A percentile compares a stretch with the other conserved stretches of the same genome.
These are phyloP conservation scores for Pemphredon lugubris DNA, from an alignment of 2,888 invertebrate species.

Conservation along the genomic window DNA sequence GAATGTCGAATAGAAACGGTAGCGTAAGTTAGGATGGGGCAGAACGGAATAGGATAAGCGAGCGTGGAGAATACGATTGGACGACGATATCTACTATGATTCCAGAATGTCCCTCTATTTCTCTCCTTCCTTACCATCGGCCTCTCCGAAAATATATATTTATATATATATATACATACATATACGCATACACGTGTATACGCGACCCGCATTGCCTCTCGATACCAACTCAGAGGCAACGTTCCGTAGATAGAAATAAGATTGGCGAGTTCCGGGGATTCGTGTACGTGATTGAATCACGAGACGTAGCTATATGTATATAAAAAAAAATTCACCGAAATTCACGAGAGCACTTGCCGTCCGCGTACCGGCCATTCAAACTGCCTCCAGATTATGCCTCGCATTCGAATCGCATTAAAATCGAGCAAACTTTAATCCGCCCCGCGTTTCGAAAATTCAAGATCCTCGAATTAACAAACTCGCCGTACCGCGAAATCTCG, in stretches of 20 bases:
- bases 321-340: conserved; percentile 36
- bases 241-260: conserved; percentile 59
- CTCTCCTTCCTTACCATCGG: conserved; percentile 40
- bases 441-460: background rate
- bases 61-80: conserved; percentile 67
- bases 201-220: conserved; percentile 59
- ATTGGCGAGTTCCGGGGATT: conserved; percentile 39
- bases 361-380: conserved; percentile 22
- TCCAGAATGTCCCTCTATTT: conserved; percentile 62
- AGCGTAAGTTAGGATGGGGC: conserved; percentile 46
- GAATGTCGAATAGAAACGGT: conserved; percentile 66
- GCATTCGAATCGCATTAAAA: conserved; percentile 27
- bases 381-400: conserved; percentile 8
- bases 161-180: background rate
- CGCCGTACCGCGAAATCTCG: background rate
- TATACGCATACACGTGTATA: no score
- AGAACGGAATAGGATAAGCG: conserved; percentile 68
- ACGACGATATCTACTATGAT: conserved; percentile 70
- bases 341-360: conserved; percentile 19
- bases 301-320: conserved; percentile 25
- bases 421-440: conserved; percentile 1
- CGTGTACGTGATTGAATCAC: conserved; percentile 52
- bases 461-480: conserved; percentile 1
- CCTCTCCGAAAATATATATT: conserved; percentile 44
- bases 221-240: conserved; percentile 43